Evolutionary conservation across 2,797 vertebrate species (phyloP).

Genomic region (Coccyzus lansbergi): DNA sequence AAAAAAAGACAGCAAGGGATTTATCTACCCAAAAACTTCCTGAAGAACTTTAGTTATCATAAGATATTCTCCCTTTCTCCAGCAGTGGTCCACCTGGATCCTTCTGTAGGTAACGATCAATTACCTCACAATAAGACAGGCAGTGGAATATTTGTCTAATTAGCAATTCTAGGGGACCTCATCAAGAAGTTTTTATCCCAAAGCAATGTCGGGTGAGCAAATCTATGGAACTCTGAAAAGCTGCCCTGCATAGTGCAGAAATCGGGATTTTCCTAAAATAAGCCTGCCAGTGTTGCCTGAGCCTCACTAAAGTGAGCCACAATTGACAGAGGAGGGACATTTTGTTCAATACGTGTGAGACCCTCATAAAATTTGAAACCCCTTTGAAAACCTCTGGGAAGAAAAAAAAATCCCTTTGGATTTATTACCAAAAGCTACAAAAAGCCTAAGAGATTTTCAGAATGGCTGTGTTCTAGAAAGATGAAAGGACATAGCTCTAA

Average conservation of each 20-base stretch:
- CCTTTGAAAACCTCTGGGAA: conserved; percentile 32
- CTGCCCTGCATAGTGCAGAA: background rate
- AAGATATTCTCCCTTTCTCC: background rate
- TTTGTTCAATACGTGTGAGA: conserved; percentile 39
- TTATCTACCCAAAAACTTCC: background rate
- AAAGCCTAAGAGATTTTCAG: conserved; percentile 69
- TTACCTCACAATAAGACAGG: background rate
- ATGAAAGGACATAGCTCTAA: conserved; percentile 64
- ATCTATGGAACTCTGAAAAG: background rate
- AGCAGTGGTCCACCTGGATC: background rate
- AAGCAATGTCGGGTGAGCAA: background rate
- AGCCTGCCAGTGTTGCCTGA: background rate
- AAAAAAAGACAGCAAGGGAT: background rate
- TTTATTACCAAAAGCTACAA: conserved; percentile 70
- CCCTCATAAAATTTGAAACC: conserved; percentile 20
- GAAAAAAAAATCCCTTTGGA: conserved; percentile 27
- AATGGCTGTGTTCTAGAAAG: conserved; percentile 69
- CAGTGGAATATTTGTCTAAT: conserved; percentile 1
- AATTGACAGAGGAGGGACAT: conserved; percentile 44
- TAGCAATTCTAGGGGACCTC: background rate
- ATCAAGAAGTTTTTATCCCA: background rate
- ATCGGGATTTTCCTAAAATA: background rate
- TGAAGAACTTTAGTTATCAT: background rate
- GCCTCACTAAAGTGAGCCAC: background rate
- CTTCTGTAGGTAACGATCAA: background rate